phyloP scores from a whole-genome alignment of 2,888 invertebrate species.

The Pollenia griseotomentosa region DNA sequence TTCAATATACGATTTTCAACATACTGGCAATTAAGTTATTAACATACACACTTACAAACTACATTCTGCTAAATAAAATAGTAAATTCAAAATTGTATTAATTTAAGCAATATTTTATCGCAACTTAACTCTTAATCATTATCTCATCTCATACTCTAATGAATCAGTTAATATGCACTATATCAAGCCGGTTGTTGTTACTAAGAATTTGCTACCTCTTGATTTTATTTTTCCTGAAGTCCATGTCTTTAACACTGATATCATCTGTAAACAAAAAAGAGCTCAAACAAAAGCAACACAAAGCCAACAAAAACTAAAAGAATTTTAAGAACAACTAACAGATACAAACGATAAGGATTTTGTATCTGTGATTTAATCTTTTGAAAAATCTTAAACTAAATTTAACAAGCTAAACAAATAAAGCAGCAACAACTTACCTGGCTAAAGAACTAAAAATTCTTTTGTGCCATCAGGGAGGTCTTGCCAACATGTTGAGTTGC shows the following conservation, averaged over 20 bases:
- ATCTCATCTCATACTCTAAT: neutral
- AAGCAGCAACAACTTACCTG: neutral
- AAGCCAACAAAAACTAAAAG: constrained; percentile 11
- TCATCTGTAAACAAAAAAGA: constrained; percentile 34
- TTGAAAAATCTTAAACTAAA: constrained; percentile 60
- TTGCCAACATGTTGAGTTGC: constrained; percentile 14
- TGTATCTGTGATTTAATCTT: constrained; percentile 65
- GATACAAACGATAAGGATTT: constrained; percentile 3
- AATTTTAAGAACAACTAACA: neutral
- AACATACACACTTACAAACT: neutral
- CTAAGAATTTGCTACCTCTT: neutral
- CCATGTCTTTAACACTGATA: constrained; percentile 68
- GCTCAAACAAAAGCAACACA: constrained; percentile 3
- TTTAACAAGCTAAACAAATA: constrained; percentile 50
- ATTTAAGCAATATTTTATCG: neutral
- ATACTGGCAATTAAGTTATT: neutral
- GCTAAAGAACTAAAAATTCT: constrained; percentile 16
- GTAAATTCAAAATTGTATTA: neutral
- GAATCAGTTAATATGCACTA: neutral
- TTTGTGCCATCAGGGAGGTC: constrained; percentile 59
- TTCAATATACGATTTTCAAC: neutral
- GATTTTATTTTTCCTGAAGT: neutral
- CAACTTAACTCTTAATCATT: neutral
- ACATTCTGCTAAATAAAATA: too few relatives aligned
- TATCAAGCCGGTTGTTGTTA: constrained; percentile 26